phyloP scores from a whole-genome alignment of 2,888 invertebrate genomes.

The Orchesella flavescens region DNA sequence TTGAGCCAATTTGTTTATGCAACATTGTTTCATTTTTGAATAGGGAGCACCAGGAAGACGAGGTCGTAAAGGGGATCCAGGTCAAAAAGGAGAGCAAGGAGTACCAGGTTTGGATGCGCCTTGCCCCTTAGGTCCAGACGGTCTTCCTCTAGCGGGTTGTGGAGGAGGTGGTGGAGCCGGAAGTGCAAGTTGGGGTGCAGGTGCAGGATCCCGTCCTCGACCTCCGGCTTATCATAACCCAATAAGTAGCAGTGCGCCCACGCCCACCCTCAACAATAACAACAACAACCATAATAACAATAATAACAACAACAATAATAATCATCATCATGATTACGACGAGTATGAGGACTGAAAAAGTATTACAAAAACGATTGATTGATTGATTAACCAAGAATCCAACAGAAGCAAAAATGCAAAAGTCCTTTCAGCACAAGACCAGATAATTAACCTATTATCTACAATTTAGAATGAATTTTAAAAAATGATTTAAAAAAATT shows the following conservation, averaged over 20 bases:
- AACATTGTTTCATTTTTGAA: conserved; percentile 45
- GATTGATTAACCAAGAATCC: background rate
- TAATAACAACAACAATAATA: conserved; percentile 25
- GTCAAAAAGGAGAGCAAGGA: conserved; percentile 92
- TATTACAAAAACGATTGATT: background rate
- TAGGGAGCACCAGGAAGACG: conserved; percentile 90
- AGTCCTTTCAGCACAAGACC: background rate
- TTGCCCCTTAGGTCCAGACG: conserved; percentile 97
- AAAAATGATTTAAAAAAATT: background rate
- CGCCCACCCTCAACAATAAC: conserved; percentile 16
- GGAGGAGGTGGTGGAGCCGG: conserved; percentile 22
- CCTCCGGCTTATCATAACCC: conserved; percentile 55
- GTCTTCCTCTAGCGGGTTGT: conserved; percentile 86
- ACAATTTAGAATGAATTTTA: no score
- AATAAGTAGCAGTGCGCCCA: conserved; percentile 43
- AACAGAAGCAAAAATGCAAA: background rate
- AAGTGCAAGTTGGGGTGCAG: conserved; percentile 10
- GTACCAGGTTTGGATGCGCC: conserved; percentile 98
- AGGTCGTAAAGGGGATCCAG: conserved; percentile 92
- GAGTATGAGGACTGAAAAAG: conserved; percentile 46
- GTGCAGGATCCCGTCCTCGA: conserved; percentile 22
- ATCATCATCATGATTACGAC: conserved; percentile 34
- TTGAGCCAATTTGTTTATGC: background rate
- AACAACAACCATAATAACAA: conserved; percentile 24
- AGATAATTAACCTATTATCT: no score